These are phyloP conservation scores for Sminthurinus aureus DNA, from an alignment of 2,888 invertebrate genomes.

Conservation along the genomic window DNA sequence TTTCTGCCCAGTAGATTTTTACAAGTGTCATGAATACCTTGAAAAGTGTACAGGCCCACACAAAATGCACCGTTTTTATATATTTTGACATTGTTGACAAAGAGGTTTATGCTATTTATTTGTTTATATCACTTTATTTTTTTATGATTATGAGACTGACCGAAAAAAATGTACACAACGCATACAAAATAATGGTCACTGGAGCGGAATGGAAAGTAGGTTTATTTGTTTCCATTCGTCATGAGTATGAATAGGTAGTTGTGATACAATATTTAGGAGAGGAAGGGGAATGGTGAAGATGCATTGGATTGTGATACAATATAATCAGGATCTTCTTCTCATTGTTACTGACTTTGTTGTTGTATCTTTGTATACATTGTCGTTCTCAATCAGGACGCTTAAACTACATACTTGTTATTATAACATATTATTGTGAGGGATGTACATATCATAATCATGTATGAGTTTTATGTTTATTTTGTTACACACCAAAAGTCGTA, in stretches of 20 bases:
- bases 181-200: not conserved
- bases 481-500: not conserved
- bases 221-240: constrained; percentile 1
- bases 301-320: not conserved
- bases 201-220: constrained; percentile 35
- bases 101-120: too few species aligned
- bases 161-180: not conserved
- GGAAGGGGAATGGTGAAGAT: too few species aligned
- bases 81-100: too few species aligned
- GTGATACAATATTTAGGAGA: not conserved
- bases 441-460: not conserved
- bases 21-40: too few species aligned
- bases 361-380: too few species aligned
- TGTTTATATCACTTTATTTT: too few species aligned
- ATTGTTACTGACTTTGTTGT: not conserved
- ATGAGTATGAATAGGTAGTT: not conserved
- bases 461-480: not conserved
- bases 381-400: too few species aligned
- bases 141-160: not conserved
- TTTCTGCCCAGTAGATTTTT: too few species aligned
- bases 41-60: too few species aligned
- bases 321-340: not conserved
- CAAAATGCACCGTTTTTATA: too few species aligned
- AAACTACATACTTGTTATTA: too few species aligned
- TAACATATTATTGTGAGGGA: not conserved